Base-by-base conservation (phyloP, 2,888 invertebrate genomes). In the Epicampocera succincta region DNA sequence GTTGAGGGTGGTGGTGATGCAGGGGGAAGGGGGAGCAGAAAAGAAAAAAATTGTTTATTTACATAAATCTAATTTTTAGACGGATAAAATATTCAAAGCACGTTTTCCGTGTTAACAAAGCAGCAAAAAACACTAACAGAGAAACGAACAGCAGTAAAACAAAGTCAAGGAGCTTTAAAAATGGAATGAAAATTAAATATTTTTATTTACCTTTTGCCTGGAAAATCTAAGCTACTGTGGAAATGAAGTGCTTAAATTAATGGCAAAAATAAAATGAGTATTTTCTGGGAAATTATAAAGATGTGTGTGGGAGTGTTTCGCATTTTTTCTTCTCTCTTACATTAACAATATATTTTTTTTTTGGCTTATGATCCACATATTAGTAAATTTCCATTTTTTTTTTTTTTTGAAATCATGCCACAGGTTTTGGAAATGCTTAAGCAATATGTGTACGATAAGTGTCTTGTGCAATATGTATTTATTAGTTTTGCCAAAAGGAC, bases 41-140 rank as follows among this genome's bases (percentile, higher is more conserved):
- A 38, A 33, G 15, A 25, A 38, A 33, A 21, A 12, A 15, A 66
- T 52, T 52, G 21, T n/a, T 48, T 48, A 61, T 79, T 79, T 61
- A 33, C 78, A 78, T 78, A 78, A 72, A 72, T 66, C 44, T 21
- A 78, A 66, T 66, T 66, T 72, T 66, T 21, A 44, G 48, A 50
- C 29, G 12, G 25, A 73, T 68, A 54, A 79, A 73, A 61, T 73
- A 79, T 79, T 68, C 79, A 68, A 79, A 60, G 73, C 79, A 79
- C 68, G 79, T 79, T 73, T 48, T 52, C 19, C 72, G n/a, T 73
- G 52, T 79, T 79, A 46, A 73, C 73, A 66, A 60, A 61, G 52
- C 44, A 38, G 19, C 58, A 61, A 17, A 56, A 54, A 40, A 19
- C 33, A 60, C 12, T 42, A 38, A 33, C n/a, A 50, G 13, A 48